Evolutionary conservation across 2,113 vertebrate genomes (phyloP).

Genomic region (Brevimyrus niger): DNA sequence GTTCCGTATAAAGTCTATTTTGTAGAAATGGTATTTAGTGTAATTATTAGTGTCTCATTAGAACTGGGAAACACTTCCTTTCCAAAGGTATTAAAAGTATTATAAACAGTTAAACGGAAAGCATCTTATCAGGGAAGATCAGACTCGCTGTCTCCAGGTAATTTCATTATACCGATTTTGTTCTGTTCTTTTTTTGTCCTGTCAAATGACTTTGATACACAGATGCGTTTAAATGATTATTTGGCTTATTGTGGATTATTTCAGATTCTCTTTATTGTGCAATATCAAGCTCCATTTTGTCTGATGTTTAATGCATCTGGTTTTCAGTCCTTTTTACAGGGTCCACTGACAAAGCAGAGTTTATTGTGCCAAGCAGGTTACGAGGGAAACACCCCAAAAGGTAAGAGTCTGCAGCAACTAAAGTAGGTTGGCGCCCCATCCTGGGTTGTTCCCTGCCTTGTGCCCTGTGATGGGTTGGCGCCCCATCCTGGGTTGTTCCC

Average conservation of each 20-base stretch:
- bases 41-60: not conserved
- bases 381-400: constrained; percentile 54
- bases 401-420: constrained; percentile 45
- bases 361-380: constrained; percentile 51
- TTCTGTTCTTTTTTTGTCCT: not conserved
- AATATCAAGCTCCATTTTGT: not conserved
- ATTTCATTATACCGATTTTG: not conserved
- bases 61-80: not conserved
- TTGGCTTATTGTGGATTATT: not conserved
- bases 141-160: not conserved
- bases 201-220: not conserved
- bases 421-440: not conserved
- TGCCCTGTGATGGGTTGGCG: too few species aligned
- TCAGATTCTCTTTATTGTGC: not conserved
- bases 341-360: constrained; percentile 41
- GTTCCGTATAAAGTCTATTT: not conserved
- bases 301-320: not conserved
- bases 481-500: too few species aligned
- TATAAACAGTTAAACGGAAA: not conserved
- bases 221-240: not conserved
- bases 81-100: not conserved
- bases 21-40: not conserved
- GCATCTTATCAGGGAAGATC: not conserved
- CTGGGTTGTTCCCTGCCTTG: too few species aligned
- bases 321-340: constrained; percentile 35